A percentile compares a stretch with the other conserved stretches of the same genome.
Conservation (phyloP, 2,888 invertebrate species). For the Zaprionus obscuricornis region DNA sequence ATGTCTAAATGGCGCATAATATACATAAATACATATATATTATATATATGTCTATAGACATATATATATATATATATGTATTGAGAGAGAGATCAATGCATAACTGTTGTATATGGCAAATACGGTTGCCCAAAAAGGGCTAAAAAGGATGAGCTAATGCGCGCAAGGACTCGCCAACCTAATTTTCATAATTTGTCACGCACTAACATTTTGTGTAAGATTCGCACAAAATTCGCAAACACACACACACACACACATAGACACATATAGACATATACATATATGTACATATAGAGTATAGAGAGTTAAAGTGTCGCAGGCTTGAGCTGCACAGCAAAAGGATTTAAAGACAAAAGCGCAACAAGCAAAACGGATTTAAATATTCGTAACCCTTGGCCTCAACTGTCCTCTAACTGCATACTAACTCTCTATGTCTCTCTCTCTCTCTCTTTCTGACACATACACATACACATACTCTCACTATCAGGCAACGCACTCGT, state of each 20-base stretch:
- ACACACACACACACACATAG: slow-evolving; percentile 13
- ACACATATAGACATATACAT: background rate
- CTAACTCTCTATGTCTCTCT: slow-evolving; percentile 9
- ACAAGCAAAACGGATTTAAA: slow-evolving; percentile 73
- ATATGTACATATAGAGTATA: too few relatives aligned
- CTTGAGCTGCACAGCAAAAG: slow-evolving; percentile 60
- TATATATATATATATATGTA: too few relatives aligned
- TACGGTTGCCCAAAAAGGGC: background rate
- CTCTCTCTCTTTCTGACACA: background rate
- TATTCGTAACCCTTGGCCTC: slow-evolving; percentile 65
- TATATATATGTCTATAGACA: too few relatives aligned
- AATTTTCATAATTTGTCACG: slow-evolving; percentile 78
- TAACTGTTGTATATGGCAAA: slow-evolving; percentile 19
- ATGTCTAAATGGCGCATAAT: slow-evolving; percentile 21
- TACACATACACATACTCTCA: background rate
- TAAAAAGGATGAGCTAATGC: slow-evolving; percentile 53
- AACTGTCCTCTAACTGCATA: too few relatives aligned
- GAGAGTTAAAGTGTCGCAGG: too few relatives aligned
- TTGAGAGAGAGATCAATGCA: background rate
- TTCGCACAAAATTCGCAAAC: slow-evolving; percentile 59
- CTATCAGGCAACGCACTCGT: background rate
- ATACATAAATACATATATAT: too few relatives aligned
- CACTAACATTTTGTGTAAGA: slow-evolving; percentile 66
- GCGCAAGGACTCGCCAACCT: slow-evolving; percentile 48
- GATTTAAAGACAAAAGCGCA: slow-evolving; percentile 67